Evolutionary conservation across 2,113 vertebrate species (phyloP).

Genomic region (Sebastes schlegelii): DNA sequence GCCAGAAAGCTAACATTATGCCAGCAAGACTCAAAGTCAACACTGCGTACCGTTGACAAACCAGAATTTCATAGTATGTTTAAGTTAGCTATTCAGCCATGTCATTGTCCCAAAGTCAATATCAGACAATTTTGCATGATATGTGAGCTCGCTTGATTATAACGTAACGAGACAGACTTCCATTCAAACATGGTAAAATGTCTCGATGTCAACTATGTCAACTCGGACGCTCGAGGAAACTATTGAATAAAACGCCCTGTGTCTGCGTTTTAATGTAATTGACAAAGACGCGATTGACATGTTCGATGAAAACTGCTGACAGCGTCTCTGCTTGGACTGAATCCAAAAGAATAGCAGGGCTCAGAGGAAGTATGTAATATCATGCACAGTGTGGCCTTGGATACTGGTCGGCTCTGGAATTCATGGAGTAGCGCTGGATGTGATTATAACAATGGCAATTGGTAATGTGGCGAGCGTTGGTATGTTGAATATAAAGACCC

Average conservation of each 20-base stretch:
- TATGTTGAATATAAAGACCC: conserved; percentile 28
- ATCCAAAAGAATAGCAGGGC: neutral
- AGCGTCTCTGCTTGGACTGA: neutral
- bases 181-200: neutral
- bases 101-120: too few species aligned
- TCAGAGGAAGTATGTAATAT: neutral
- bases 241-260: neutral
- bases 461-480: conserved; percentile 22
- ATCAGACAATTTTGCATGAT: too few species aligned
- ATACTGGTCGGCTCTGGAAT: conserved; percentile 30
- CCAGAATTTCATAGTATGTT: too few species aligned
- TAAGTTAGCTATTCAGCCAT: too few species aligned
- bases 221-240: neutral
- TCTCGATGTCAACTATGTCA: neutral
- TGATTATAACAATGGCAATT: conserved; percentile 42
- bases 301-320: neutral
- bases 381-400: conserved; percentile 10
- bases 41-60: too few species aligned
- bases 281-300: neutral
- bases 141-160: neutral
- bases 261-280: neutral
- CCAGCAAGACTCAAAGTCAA: too few species aligned
- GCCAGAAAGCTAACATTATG: too few species aligned
- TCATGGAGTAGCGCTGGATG: conserved; percentile 6
- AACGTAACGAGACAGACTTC: neutral